A percentile compares a stretch with the other conserved stretches of the same genome.
phyloP scores from a whole-genome alignment of 2,113 vertebrate species.

The Gadus chalcogrammus region DNA sequence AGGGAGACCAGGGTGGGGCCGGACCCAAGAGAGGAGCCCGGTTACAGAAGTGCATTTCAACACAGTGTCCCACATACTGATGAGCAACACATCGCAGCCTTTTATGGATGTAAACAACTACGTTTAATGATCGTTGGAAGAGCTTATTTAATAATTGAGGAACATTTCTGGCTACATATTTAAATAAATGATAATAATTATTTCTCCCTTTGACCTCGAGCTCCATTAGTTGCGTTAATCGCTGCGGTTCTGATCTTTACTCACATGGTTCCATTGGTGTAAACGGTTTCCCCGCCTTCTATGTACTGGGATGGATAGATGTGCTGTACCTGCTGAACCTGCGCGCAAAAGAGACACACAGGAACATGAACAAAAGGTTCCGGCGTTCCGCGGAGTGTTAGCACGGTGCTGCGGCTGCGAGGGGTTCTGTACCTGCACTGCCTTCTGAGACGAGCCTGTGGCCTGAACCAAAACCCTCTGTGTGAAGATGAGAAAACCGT shows the following conservation, averaged over 20 bases:
- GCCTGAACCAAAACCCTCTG: slow-evolving; percentile 95
- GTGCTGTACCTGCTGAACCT: slow-evolving; percentile 90
- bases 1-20: slow-evolving; percentile 10
- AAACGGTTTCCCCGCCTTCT: slow-evolving; percentile 88
- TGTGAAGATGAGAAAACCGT: slow-evolving; percentile 54
- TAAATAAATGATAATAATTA: no score
- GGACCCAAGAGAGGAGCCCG: not conserved
- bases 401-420: slow-evolving; percentile 83
- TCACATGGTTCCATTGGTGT: slow-evolving; percentile 95
- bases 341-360: slow-evolving; percentile 3
- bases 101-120: not conserved
- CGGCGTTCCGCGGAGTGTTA: not conserved
- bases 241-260: slow-evolving; percentile 28
- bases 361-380: not conserved
- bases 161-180: no score
- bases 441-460: slow-evolving; percentile 87
- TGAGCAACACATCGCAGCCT: not conserved
- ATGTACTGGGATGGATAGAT: slow-evolving; percentile 92
- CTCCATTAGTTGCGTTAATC: no score
- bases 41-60: no score
- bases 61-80: no score
- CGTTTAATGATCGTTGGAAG: not conserved
- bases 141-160: no score
- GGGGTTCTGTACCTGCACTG: slow-evolving; percentile 83
- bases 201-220: no score